Evolutionary conservation across 2,797 vertebrate genomes (phyloP).

Genomic region (Karalla daura): DNA sequence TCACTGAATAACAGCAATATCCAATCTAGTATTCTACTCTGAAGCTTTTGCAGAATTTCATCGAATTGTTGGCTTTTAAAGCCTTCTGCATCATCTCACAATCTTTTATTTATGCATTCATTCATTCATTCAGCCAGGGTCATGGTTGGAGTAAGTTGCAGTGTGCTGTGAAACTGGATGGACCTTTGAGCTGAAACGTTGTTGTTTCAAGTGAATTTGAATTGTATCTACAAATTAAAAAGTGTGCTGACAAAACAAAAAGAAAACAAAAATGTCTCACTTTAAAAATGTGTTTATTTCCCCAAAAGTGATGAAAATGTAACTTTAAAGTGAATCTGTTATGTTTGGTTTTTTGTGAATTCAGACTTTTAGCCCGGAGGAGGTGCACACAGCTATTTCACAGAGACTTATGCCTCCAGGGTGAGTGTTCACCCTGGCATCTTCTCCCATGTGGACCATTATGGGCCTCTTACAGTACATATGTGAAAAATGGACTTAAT

Average conservation of each 20-base stretch:
- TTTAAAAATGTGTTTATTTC: background rate
- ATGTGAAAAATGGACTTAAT: background rate
- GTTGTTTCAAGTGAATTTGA: background rate
- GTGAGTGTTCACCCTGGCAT: background rate
- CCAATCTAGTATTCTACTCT: background rate
- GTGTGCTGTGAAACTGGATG: background rate
- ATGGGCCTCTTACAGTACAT: background rate
- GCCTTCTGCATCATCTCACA: background rate
- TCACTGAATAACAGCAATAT: too few relatives aligned
- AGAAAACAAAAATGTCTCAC: too few relatives aligned
- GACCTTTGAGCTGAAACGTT: background rate
- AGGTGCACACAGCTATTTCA: slow-evolving; percentile 2
- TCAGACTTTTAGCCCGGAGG: background rate
- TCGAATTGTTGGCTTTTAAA: background rate
- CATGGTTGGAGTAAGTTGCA: background rate
- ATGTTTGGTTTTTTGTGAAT: background rate
- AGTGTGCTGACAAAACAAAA: too few relatives aligned
- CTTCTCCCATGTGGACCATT: background rate
- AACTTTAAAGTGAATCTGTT: background rate
- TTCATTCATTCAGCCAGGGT: background rate
- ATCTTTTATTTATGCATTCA: too few relatives aligned
- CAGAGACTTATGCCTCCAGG: background rate
- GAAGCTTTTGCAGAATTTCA: background rate
- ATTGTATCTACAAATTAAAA: background rate
- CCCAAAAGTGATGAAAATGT: background rate